These are phyloP conservation scores for Loriculus beryllinus DNA, from an alignment of 2,797 vertebrate species.

Conservation along the genomic window DNA sequence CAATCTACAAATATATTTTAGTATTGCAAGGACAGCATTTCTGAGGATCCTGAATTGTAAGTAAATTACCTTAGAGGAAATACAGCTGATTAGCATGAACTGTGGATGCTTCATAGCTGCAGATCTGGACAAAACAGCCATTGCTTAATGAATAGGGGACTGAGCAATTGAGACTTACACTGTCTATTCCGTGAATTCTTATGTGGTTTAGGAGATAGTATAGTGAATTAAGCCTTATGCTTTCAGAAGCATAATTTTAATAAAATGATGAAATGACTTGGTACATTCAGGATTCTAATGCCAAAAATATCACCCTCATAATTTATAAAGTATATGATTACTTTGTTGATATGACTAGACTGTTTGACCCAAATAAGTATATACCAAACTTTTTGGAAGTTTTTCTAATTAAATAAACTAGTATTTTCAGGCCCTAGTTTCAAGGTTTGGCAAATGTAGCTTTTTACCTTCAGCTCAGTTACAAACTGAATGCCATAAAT, in stretches of 20 bases:
- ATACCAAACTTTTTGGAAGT: background rate
- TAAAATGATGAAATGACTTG: background rate
- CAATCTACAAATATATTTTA: background rate
- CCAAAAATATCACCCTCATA: background rate
- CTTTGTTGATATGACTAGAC: background rate
- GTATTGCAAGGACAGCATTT: background rate
- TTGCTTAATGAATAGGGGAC: background rate
- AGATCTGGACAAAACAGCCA: slow-evolving; percentile 13
- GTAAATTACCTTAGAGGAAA: slow-evolving; percentile 23
- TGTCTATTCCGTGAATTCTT: background rate
- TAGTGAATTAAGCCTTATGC: background rate
- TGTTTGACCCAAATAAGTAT: background rate
- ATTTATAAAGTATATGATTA: background rate
- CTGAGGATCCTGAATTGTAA: background rate
- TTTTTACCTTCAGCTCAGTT: background rate
- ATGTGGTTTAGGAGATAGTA: background rate
- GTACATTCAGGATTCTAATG: background rate
- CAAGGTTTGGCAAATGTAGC: background rate
- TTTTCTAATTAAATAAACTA: background rate
- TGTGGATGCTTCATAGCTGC: background rate
- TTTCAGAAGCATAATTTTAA: slow-evolving; percentile 4
- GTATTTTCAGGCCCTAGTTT: background rate
- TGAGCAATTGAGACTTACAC: background rate
- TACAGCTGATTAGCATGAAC: background rate
- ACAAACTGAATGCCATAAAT: background rate